Base-by-base conservation (phyloP, 2,797 vertebrate genomes). In the Tamandua tetradactyla region DNA sequence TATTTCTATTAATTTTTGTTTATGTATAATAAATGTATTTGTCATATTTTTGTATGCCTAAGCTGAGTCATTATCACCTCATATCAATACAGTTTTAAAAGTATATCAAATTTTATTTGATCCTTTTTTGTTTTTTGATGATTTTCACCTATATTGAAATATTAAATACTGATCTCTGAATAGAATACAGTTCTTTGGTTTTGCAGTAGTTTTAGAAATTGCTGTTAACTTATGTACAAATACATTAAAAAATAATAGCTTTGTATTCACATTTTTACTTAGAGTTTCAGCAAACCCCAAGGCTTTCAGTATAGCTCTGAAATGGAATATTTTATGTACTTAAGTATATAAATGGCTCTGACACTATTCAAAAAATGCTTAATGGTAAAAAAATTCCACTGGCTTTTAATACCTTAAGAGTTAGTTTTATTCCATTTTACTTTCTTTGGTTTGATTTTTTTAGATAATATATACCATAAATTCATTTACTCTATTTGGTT, bases 131-230 rank as follows among this genome's bases (percentile, higher is more conserved):
- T 64, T 82, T 89, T 86, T 72, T 47, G 37, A 15, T 66, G 37
- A 2, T 61, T 94, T 92, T 95, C 62, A 13, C 55, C 9, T 62
- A 5, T 66, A 37, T 90, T 92, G 7, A 68, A n/a, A 17, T 52
- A 52, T 40, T 40, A 3, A 87, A 52, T 74, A 87, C 14, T 68
- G 66, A 55, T 92, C 27, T 75, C 47, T 57, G 20, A 84, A 15
- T 86, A 91, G 44, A 88, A 88, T 85, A 44, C 1, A 91, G 17
- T 83, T 85, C n/a, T 93, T 92, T 71, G 57, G 15, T 91, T 81
- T 91, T 80, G 79, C 11, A 64, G 88, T 86, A n/a, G 15, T 91
- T 90, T 86, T 78, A 92, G 74, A 93, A 95, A 88, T 79, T 78
- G 76, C 62, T 95, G 7, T 64, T 82, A 76, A 89, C 18, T 22